Percentiles rank a stretch among this genome's conserved stretches.
Conservation (phyloP, 2,797 vertebrate species). For the Hydrolagus colliei region DNA sequence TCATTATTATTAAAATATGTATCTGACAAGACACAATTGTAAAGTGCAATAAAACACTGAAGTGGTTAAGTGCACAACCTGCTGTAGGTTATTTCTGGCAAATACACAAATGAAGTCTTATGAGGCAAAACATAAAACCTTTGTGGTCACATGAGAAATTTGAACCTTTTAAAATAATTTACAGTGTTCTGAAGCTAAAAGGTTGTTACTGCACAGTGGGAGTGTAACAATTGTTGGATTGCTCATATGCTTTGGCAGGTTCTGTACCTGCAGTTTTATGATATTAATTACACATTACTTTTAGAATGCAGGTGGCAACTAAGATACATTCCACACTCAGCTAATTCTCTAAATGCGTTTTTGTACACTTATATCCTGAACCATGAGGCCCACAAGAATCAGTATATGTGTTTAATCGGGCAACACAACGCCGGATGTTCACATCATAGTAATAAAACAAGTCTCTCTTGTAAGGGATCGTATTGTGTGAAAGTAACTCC, state of each 20-base stretch:
- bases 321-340: background rate
- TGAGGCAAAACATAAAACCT: background rate
- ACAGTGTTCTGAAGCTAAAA: background rate
- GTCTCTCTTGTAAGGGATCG: background rate
- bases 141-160: background rate
- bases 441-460: background rate
- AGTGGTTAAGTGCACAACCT: background rate
- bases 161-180: too few relatives aligned
- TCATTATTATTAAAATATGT: background rate
- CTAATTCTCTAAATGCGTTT: background rate
- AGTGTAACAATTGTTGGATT: background rate
- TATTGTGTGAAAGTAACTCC: background rate
- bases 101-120: background rate
- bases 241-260: background rate
- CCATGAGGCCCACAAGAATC: background rate
- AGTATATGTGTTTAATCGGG: background rate
- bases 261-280: background rate
- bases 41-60: background rate
- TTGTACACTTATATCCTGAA: background rate
- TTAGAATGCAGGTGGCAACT: background rate
- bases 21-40: background rate
- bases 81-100: background rate
- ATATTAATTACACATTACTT: background rate
- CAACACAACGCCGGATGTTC: background rate
- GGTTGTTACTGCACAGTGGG: background rate